Evolutionary conservation across 2,888 invertebrate species (phyloP).

Genomic region (Scaptodrosophila latifasciaeformis): DNA sequence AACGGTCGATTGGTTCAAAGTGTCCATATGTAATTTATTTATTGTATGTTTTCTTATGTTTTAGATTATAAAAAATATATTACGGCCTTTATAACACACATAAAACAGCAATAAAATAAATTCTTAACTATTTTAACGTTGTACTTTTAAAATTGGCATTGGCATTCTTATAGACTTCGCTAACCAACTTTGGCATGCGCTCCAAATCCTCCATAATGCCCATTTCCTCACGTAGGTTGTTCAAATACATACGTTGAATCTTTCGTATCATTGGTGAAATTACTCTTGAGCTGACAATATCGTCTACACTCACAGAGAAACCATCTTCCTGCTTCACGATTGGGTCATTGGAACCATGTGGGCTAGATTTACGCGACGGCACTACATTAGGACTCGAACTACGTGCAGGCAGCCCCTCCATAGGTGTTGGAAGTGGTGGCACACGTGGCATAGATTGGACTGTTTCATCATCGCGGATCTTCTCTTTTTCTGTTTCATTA

Average conservation of each 20-base stretch:
- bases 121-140: not conserved
- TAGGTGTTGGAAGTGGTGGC: not conserved
- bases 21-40: no score
- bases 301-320: conserved; percentile 39
- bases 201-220: conserved; percentile 64
- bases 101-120: not conserved
- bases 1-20: no score
- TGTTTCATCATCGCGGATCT: not conserved
- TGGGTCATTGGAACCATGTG: conserved; percentile 31
- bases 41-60: no score
- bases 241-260: conserved; percentile 61
- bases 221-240: conserved; percentile 62
- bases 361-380: conserved; percentile 9
- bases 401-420: no score
- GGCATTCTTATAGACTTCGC: conserved; percentile 45
- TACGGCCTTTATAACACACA: not conserved
- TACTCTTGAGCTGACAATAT: conserved; percentile 56
- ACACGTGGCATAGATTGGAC: not conserved
- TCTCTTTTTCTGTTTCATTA: not conserved
- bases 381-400: no score
- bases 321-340: conserved; percentile 26
- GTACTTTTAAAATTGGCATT: no score
- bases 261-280: conserved; percentile 66
- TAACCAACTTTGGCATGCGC: conserved; percentile 51
- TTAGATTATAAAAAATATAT: no score